Conservation (phyloP, 92 coral and sea anemone species). For the Palythoa heliodiscus region DNA sequence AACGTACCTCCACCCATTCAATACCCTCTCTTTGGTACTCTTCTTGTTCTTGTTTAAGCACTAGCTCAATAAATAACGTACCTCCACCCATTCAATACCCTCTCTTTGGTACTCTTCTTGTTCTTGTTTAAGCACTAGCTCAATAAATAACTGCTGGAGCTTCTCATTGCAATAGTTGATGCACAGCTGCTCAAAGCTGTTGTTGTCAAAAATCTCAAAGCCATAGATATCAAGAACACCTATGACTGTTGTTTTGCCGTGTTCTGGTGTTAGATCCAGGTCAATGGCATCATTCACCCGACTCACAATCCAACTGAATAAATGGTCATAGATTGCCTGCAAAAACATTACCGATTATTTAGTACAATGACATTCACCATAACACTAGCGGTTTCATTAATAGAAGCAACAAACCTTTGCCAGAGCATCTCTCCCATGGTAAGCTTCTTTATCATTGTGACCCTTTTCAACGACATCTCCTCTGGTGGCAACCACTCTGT, state of each 20-base stretch:
- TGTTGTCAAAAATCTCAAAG: constrained; percentile 89
- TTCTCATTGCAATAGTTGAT: constrained; percentile 98
- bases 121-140: constrained; percentile 90
- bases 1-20: constrained; percentile 94
- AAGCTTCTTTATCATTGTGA: constrained; percentile 88
- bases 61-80: constrained; percentile 84
- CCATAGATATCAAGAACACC: constrained; percentile 99
- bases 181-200: constrained; percentile 95
- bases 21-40: constrained; percentile 95
- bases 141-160: constrained; percentile 95
- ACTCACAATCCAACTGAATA: constrained; percentile 94
- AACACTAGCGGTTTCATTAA: background rate
- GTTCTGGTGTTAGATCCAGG: constrained; percentile 75
- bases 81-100: constrained; percentile 99
- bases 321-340: constrained; percentile 95
- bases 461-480: constrained; percentile 96
- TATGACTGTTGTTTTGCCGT: constrained; percentile 94
- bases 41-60: constrained; percentile 93
- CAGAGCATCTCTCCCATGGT: constrained; percentile 92
- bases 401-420: constrained; percentile 70
- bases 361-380: background rate
- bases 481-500: constrained; percentile 89
- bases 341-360: constrained; percentile 1
- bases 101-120: constrained; percentile 94
- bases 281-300: constrained; percentile 87